A percentile compares a stretch with the other conserved stretches of the same genome.
Conservation (phyloP, 2,113 vertebrate genomes). For the Microtus montanus region DNA sequence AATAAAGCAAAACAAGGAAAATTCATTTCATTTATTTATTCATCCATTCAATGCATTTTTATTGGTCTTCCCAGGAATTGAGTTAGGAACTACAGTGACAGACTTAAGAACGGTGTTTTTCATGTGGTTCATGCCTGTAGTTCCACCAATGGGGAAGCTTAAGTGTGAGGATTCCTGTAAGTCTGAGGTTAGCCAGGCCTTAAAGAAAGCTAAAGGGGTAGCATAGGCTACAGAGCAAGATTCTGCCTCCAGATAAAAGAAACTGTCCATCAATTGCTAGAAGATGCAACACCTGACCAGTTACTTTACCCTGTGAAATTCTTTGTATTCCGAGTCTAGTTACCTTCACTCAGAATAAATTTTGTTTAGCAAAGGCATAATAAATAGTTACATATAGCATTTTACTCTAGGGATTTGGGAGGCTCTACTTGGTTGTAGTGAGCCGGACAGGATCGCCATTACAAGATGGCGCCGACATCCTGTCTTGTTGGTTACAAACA, state of each 20-base stretch:
- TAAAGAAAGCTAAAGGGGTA: background rate
- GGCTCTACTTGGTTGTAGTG: no score
- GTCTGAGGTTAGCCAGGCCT: background rate
- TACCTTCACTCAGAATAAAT: background rate
- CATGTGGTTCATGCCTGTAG: background rate
- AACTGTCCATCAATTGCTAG: background rate
- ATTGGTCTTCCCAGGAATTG: background rate
- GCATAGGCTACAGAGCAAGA: background rate
- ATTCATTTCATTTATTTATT: slow-evolving; percentile 1
- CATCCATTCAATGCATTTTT: background rate
- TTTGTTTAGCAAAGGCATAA: background rate
- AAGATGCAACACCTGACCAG: background rate
- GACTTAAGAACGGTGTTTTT: background rate
- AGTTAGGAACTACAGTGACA: background rate
- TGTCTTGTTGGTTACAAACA: no score
- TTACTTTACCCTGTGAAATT: background rate
- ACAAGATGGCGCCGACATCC: no score
- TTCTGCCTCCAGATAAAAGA: background rate
- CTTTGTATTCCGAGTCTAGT: background rate
- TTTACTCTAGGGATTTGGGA: background rate
- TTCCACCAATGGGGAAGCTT: background rate
- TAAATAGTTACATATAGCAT: background rate
- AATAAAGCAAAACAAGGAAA: background rate
- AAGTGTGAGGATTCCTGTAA: background rate
- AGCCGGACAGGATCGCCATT: no score